Percentiles rank a stretch among this genome's conserved stretches.
Conservation (phyloP, 1,140 invertebrate genomes). For the Himalopsyche phryganea region DNA sequence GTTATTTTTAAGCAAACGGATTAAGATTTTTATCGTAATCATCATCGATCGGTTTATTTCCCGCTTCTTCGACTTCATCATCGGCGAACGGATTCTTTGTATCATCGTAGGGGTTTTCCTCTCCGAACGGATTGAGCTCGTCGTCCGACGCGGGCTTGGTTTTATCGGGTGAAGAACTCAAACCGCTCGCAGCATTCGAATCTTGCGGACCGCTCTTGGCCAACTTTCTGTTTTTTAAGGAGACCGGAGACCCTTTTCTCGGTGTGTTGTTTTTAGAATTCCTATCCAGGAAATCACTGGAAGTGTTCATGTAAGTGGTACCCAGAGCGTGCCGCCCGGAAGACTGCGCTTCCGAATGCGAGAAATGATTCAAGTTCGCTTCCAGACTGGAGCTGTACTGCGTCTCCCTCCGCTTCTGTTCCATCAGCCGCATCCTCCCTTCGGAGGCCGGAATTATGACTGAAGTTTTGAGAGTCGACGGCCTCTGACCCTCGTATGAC, state of each 20-base stretch:
- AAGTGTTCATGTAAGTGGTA: conserved; percentile 15
- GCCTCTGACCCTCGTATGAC: conserved; percentile 40
- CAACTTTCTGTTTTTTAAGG: conserved; percentile 19
- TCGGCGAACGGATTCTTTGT: conserved; percentile 54
- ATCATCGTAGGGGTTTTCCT: conserved; percentile 56
- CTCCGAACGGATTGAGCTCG: conserved; percentile 55
- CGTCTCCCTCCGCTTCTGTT: conserved; percentile 38
- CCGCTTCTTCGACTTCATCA: conserved; percentile 40
- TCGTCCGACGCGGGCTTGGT: conserved; percentile 47
- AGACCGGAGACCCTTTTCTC: conserved; percentile 19
- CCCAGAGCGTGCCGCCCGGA: conserved; percentile 6
- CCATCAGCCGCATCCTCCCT: conserved; percentile 53
- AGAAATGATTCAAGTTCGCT: conserved; percentile 50
- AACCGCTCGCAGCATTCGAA: conserved; percentile 22
- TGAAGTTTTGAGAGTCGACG: conserved; percentile 41
- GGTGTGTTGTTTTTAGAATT: conserved; percentile 30
- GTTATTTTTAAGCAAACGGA: conserved; percentile 58
- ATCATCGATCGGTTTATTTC: conserved; percentile 56
- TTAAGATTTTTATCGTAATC: conserved; percentile 66
- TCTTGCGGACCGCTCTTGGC: neutral
- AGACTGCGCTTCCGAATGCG: neutral
- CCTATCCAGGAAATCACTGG: conserved; percentile 22
- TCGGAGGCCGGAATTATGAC: conserved; percentile 49
- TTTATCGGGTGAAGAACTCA: conserved; percentile 37
- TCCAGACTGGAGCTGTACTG: conserved; percentile 60